Percentiles rank a stretch among this genome's conserved stretches.
These are phyloP conservation scores for Papilio polytes DNA, from an alignment of 1,140 invertebrate genomes.

Conservation along the genomic window DNA sequence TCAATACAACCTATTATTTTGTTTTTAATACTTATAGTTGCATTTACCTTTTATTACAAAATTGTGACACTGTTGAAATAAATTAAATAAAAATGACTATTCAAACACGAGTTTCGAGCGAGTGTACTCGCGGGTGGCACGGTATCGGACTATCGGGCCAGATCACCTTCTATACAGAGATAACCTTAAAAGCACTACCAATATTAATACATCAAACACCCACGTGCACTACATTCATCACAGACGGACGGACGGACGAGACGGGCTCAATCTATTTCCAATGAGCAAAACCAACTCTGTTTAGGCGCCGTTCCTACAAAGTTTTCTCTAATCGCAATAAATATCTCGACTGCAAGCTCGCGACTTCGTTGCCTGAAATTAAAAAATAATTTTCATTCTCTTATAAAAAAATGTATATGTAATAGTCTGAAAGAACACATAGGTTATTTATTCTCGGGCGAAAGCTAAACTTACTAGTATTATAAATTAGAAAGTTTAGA, in stretches of 20 bases:
- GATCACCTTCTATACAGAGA: constrained; percentile 80
- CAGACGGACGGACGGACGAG: not conserved
- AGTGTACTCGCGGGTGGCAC: constrained; percentile 57
- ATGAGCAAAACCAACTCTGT: constrained; percentile 8
- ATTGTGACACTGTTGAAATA: no score
- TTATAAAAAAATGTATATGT: no score
- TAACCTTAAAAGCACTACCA: constrained; percentile 83
- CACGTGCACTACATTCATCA: constrained; percentile 61
- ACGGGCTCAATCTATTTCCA: constrained; percentile 29
- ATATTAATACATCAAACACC: constrained; percentile 82
- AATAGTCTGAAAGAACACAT: no score
- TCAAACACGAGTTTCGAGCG: constrained; percentile 35
- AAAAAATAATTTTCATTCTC: no score
- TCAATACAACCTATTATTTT: no score
- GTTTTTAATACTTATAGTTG: no score
- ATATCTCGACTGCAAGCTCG: not conserved
- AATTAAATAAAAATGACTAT: not conserved
- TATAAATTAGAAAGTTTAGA: no score
- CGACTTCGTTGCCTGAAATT: no score
- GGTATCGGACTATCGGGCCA: constrained; percentile 80
- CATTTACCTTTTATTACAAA: no score
- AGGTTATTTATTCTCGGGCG: no score
- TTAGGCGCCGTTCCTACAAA: not conserved
- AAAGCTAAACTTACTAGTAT: no score
- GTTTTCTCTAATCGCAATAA: not conserved